Base-by-base conservation (phyloP, 2,888 invertebrate species). In the Achlya flavicornis region DNA sequence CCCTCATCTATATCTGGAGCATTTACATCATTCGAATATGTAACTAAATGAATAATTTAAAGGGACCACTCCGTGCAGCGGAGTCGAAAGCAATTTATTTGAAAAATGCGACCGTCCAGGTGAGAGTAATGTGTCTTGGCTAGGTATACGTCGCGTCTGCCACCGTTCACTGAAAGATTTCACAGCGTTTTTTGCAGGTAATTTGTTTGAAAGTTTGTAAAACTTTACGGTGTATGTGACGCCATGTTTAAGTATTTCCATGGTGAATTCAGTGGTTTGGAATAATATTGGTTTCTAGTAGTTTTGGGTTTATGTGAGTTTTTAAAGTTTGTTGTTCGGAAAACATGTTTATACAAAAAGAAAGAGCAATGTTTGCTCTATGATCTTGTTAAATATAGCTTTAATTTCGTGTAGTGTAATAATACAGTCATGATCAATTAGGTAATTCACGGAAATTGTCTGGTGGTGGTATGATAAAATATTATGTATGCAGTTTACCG, bases 41-140 rank as follows among this genome's bases (percentile, higher is more conserved):
- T n/a, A 69, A 71, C 66, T 65, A 68, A 53, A 73, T 74, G 70
- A 71, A 73, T 72, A 71, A 74, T 72, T 72, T 68, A 72, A 65
- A 61, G 53, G 58, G 41, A 58, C 63, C 58, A 60, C 32, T n/a
- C 35, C 26, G 63, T 62, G 66, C 67, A 19, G 58, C 63, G 69
- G 68, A 69, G 68, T 65, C 61, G 57, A 60, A 63, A 66, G 73
- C 71, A 75, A 77, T 80, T 78, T 77, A 68, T 75, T 72, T 79
- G 75, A 78, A 77, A 77, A 78, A 78, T 76, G 68, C 69, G 61
- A 46, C 61, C 66, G 64, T 64, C 68, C 76, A 76, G 73, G 78
- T 79, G 75, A 72, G 60, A 61, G 65, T 73, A 68, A 72, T 76
- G 72, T 70, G 69, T 76, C 35, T 62, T 33, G 43, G 70, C n/a